These are phyloP conservation scores for Phrixothrix hirtus DNA, from an alignment of 2,888 invertebrate species.

Conservation along the genomic window DNA sequence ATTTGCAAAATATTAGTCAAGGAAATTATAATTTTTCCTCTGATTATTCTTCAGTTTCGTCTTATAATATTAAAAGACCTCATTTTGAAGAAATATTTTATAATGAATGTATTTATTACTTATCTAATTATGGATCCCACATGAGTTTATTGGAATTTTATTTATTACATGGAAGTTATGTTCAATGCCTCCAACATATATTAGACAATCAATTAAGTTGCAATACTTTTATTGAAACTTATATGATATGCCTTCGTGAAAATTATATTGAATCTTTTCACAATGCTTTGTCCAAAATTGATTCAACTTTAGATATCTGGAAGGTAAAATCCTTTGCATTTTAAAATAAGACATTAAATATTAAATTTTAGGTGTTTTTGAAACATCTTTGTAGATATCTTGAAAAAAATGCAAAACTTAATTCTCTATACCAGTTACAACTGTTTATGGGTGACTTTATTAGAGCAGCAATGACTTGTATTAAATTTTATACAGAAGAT, in stretches of 20 bases:
- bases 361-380: conserved; percentile 62
- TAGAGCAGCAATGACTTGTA: conserved; percentile 79
- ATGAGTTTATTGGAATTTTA: conserved; percentile 75
- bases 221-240: conserved; percentile 76
- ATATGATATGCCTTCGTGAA: conserved; percentile 68
- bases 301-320: conserved; percentile 70
- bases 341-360: neutral
- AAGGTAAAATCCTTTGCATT: conserved; percentile 58
- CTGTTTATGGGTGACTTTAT: conserved; percentile 72
- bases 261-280: conserved; percentile 66
- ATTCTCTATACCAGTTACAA: conserved; percentile 76
- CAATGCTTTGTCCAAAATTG: conserved; percentile 66
- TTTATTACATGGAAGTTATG: conserved; percentile 70
- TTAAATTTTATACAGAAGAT: conserved; percentile 71
- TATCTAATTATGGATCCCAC: conserved; percentile 78
- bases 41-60: conserved; percentile 12
- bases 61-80: conserved; percentile 30
- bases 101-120: conserved; percentile 81
- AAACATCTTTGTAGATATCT: conserved; percentile 72
- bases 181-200: conserved; percentile 71
- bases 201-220: conserved; percentile 68
- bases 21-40: conserved; percentile 47
- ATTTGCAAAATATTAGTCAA: conserved; percentile 53
- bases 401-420: conserved; percentile 68
- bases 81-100: conserved; percentile 64